Evolutionary conservation across 2,888 invertebrate genomes (phyloP).

Genomic region (Drosophila greeni): DNA sequence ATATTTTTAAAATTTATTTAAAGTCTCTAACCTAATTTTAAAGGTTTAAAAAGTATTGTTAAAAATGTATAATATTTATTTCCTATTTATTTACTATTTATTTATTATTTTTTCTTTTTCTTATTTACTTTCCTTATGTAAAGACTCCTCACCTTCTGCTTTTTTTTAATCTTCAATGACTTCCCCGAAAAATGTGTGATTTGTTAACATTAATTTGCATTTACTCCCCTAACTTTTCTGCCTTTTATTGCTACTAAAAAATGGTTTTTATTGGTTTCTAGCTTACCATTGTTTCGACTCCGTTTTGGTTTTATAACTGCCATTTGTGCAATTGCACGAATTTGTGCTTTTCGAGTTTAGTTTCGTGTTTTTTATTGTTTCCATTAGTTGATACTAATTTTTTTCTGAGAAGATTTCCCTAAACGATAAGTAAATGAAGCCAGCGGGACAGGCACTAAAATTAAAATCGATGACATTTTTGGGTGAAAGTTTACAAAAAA

Average conservation of each 20-base stretch:
- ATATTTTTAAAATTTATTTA: neutral
- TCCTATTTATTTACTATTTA: too few species aligned
- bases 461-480: slow-evolving; percentile 64
- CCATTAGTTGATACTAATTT: slow-evolving; percentile 57
- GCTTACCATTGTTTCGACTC: slow-evolving; percentile 30
- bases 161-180: neutral
- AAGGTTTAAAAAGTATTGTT: too few species aligned
- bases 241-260: slow-evolving; percentile 58
- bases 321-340: slow-evolving; percentile 68
- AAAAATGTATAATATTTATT: too few species aligned
- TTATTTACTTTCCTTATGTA: neutral
- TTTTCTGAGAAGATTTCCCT: slow-evolving; percentile 26
- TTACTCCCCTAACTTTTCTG: slow-evolving; percentile 32
- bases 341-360: slow-evolving; percentile 28
- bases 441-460: slow-evolving; percentile 34
- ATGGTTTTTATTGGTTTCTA: slow-evolving; percentile 45
- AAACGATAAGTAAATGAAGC: slow-evolving; percentile 55
- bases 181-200: neutral
- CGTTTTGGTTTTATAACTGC: slow-evolving; percentile 30
- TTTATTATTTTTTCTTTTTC: too few species aligned
- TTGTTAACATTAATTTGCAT: slow-evolving; percentile 47
- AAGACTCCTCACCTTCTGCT: neutral
- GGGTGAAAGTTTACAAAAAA: slow-evolving; percentile 63
- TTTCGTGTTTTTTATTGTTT: slow-evolving; percentile 36
- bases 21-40: neutral